Percentiles rank a stretch among this genome's conserved stretches.
These are phyloP conservation scores for Caenorhabditis japonica DNA, from an alignment of 2,888 invertebrate species.

Conservation along the genomic window DNA sequence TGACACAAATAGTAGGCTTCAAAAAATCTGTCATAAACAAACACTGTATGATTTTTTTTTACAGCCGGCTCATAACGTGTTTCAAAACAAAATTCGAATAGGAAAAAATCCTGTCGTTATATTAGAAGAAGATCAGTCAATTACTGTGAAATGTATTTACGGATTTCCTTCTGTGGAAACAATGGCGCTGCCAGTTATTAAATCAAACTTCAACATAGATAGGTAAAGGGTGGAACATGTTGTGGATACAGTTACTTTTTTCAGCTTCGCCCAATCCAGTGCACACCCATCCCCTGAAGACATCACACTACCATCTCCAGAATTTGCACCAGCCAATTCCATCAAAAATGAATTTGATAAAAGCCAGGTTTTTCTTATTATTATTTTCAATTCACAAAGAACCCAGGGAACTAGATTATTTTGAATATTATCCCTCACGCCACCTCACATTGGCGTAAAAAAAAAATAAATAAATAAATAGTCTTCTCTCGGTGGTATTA, in stretches of 20 bases:
- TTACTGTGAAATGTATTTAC: constrained; percentile 70
- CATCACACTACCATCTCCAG: too few relatives aligned
- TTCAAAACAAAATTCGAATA: constrained; percentile 76
- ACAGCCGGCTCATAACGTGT: constrained; percentile 71
- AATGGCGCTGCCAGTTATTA: constrained; percentile 66
- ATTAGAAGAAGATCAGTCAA: constrained; percentile 67
- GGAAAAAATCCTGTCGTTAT: constrained; percentile 75
- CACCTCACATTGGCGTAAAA: too few relatives aligned
- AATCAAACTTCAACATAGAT: constrained; percentile 71
- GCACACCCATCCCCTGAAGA: too few relatives aligned
- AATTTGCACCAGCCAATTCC: neutral
- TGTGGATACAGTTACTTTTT: neutral
- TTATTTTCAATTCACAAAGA: too few relatives aligned
- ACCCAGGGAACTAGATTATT: too few relatives aligned
- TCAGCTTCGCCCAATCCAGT: neutral
- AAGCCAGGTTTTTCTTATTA: too few relatives aligned
- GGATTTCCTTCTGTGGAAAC: constrained; percentile 72
- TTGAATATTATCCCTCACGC: too few relatives aligned
- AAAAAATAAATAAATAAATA: too few relatives aligned
- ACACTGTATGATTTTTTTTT: constrained; percentile 15
- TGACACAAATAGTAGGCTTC: constrained; percentile 69
- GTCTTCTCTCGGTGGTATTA: too few relatives aligned
- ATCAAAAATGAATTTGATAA: neutral
- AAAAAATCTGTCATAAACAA: neutral
- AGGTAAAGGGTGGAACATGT: constrained; percentile 44